Percentiles rank a stretch among this genome's conserved stretches.
Conservation (phyloP, 2,113 vertebrate species). For the Rhea americana region DNA sequence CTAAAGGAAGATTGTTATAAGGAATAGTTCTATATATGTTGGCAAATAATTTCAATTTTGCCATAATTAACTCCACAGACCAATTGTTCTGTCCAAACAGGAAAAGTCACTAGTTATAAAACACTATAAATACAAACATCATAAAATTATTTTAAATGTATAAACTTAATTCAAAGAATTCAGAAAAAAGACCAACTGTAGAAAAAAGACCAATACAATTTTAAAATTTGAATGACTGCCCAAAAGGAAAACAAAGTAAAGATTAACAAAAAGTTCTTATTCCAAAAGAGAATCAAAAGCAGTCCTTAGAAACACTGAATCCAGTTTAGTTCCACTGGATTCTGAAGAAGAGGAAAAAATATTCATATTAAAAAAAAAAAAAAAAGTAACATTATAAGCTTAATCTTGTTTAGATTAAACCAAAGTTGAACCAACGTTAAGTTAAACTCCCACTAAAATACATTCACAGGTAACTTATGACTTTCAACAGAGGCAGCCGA, state of each 20-base stretch:
- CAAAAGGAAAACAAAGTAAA: background rate
- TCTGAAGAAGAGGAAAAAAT: background rate
- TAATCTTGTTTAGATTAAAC: background rate
- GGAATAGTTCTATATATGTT: background rate
- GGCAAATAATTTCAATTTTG: background rate
- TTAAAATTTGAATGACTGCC: background rate
- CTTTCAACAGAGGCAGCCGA: background rate
- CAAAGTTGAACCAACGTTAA: background rate
- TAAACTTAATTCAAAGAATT: background rate
- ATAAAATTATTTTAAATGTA: background rate
- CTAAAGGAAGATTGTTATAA: background rate
- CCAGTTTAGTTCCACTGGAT: background rate
- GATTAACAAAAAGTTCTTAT: background rate
- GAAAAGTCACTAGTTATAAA: conserved; percentile 26
- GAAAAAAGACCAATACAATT: background rate
- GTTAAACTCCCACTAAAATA: background rate
- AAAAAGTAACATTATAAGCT: background rate
- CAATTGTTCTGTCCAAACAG: background rate
- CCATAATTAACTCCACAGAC: background rate
- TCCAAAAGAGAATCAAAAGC: background rate
- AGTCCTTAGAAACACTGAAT: background rate
- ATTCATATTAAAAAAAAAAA: background rate
- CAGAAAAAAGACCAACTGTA: background rate
- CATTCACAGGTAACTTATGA: background rate
- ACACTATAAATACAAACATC: background rate